Percentiles rank a stretch among this genome's conserved stretches.
Evolutionary conservation across 2,888 invertebrate genomes (phyloP).

Genomic region (Helleia helle): DNA sequence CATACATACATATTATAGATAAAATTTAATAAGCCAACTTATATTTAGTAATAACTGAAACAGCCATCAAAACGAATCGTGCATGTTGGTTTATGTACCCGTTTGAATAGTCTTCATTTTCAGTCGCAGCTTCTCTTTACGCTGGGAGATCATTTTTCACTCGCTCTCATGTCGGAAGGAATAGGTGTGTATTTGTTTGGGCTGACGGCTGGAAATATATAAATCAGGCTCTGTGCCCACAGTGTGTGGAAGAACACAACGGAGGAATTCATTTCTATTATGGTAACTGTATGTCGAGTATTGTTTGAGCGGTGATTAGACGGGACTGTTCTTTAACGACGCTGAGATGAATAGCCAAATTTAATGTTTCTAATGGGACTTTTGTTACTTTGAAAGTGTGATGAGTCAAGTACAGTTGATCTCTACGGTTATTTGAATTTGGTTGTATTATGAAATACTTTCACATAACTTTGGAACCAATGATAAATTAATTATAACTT

Average conservation of each 20-base stretch:
- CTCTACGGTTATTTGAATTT: no score
- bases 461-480: no score
- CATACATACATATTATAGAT: no score
- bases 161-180: conserved; percentile 17
- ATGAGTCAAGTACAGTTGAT: no score
- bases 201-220: conserved; percentile 40
- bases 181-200: conserved; percentile 38
- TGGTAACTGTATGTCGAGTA: conserved; percentile 2
- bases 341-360: not conserved
- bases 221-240: conserved; percentile 30
- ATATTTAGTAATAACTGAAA: not conserved
- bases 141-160: conserved; percentile 42
- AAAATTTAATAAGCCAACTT: no score
- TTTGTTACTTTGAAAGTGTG: not conserved
- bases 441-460: no score
- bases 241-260: not conserved
- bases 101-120: conserved; percentile 17
- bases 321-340: conserved; percentile 6
- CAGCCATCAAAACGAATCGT: conserved; percentile 16
- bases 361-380: no score
- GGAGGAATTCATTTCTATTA: not conserved
- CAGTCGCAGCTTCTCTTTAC: conserved; percentile 18
- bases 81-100: conserved; percentile 15
- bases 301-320: conserved; percentile 6
- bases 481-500: no score